Percentiles rank a stretch among this genome's conserved stretches.
Conservation (phyloP, 1,140 invertebrate genomes). For the Steinernema feltiae region DNA sequence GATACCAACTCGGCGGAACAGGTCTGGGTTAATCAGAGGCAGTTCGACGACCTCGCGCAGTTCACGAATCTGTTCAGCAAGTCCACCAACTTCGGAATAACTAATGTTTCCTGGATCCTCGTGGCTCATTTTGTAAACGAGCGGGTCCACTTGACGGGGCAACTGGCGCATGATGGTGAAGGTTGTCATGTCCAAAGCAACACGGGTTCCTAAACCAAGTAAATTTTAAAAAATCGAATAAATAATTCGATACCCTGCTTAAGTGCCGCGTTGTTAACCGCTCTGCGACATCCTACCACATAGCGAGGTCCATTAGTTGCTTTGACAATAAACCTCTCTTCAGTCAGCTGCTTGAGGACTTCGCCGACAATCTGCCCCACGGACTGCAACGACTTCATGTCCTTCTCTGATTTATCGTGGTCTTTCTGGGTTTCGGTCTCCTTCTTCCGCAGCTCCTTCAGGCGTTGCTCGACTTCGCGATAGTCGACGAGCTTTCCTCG, state of each 20-base stretch:
- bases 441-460: slow-evolving; percentile 57
- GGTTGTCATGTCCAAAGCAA: slow-evolving; percentile 99
- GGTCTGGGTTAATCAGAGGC: slow-evolving; percentile 89
- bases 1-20: slow-evolving; percentile 94
- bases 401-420: slow-evolving; percentile 99
- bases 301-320: slow-evolving; percentile 98
- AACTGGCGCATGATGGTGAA: slow-evolving; percentile 98
- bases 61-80: slow-evolving; percentile 94
- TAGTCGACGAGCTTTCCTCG: slow-evolving; percentile 51
- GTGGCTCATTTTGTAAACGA: slow-evolving; percentile 99
- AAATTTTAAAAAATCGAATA: too few species aligned
- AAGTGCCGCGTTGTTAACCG: slow-evolving; percentile 88
- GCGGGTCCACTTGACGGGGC: slow-evolving; percentile 92
- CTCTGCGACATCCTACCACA: slow-evolving; percentile 92
- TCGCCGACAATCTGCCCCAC: slow-evolving; percentile 99
- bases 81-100: slow-evolving; percentile 89
- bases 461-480: slow-evolving; percentile 47
- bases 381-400: slow-evolving; percentile 95
- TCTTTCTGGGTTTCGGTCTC: slow-evolving; percentile 93
- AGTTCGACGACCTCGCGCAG: slow-evolving; percentile 95
- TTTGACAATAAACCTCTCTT: slow-evolving; percentile 99
- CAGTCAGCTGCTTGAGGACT: slow-evolving; percentile 94
- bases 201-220: slow-evolving; percentile 74
- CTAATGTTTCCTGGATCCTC: slow-evolving; percentile 97
- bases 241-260: slow-evolving; percentile 74